These are phyloP conservation scores for Dasypus novemcinctus DNA, from an alignment of 2,113 vertebrate genomes.

Conservation along the genomic window DNA sequence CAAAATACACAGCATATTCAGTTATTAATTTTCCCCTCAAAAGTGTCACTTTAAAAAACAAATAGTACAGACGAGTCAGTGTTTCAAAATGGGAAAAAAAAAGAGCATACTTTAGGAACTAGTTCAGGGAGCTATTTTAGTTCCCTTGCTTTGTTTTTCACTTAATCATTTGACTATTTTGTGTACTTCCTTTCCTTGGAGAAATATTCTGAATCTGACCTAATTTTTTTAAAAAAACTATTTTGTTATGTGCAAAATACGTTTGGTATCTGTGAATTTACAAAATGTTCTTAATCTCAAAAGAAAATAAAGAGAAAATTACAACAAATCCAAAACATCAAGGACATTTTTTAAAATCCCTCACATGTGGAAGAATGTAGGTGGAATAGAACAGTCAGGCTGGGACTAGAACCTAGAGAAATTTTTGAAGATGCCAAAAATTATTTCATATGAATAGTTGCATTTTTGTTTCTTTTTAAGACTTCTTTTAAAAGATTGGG, in stretches of 20 bases:
- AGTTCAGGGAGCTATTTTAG: slow-evolving; percentile 31
- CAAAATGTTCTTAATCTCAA: slow-evolving; percentile 62
- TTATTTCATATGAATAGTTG: not conserved
- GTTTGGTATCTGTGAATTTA: slow-evolving; percentile 62
- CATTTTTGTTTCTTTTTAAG: not conserved
- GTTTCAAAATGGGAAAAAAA: not conserved
- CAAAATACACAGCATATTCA: slow-evolving; percentile 10
- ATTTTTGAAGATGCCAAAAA: slow-evolving; percentile 39
- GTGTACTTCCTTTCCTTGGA: slow-evolving; percentile 44
- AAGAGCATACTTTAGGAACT: not conserved
- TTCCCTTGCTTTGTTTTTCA: slow-evolving; percentile 49
- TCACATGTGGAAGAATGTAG: slow-evolving; percentile 56
- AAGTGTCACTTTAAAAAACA: slow-evolving; percentile 27
- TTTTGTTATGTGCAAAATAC: slow-evolving; percentile 47
- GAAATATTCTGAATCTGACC: slow-evolving; percentile 37
- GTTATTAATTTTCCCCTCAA: not conserved
- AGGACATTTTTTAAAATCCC: slow-evolving; percentile 56
- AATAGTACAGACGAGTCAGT: not conserved
- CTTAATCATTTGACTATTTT: slow-evolving; percentile 57
- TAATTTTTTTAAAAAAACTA: slow-evolving; percentile 3
- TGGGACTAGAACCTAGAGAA: slow-evolving; percentile 25
- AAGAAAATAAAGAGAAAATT: slow-evolving; percentile 63
- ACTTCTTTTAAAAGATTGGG: not conserved
- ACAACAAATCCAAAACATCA: slow-evolving; percentile 47
- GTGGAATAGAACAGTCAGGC: not conserved